Evolutionary conservation across 2,797 vertebrate genomes (phyloP).

Genomic region (Rhynchonycteris naso): DNA sequence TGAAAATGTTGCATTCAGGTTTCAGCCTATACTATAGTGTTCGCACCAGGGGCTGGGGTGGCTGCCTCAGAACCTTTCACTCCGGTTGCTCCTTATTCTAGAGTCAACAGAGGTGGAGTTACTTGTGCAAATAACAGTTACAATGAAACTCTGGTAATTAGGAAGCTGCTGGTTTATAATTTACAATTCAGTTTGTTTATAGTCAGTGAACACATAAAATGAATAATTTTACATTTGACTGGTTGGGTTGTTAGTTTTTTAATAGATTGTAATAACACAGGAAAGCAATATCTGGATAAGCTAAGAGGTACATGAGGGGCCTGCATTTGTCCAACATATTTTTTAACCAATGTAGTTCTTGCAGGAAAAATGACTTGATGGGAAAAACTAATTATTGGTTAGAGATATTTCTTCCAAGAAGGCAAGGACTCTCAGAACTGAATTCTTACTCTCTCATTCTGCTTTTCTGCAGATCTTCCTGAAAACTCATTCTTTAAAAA

Average conservation of each 20-base stretch:
- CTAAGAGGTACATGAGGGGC: background rate
- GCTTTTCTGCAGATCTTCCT: background rate
- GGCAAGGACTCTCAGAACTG: background rate
- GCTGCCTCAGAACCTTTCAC: background rate
- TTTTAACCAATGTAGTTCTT: background rate
- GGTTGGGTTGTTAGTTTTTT: background rate
- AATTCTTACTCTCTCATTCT: conserved; percentile 25
- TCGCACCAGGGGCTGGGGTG: background rate
- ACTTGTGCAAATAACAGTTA: background rate
- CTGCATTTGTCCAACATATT: background rate
- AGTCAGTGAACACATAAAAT: conserved; percentile 33
- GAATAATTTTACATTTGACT: conserved; percentile 37
- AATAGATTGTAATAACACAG: conserved; percentile 14
- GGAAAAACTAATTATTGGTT: conserved; percentile 26
- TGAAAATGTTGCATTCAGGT: background rate
- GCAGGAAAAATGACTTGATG: background rate
- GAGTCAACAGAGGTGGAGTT: background rate
- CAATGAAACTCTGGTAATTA: background rate
- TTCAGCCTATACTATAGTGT: background rate
- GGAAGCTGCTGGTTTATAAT: conserved; percentile 28
- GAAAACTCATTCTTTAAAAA: background rate
- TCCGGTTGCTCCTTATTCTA: background rate
- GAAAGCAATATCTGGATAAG: background rate
- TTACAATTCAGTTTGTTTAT: background rate
- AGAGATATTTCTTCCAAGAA: conserved; percentile 26